Conservation (phyloP, 2,113 vertebrate species). For the Pantherophis guttatus region DNA sequence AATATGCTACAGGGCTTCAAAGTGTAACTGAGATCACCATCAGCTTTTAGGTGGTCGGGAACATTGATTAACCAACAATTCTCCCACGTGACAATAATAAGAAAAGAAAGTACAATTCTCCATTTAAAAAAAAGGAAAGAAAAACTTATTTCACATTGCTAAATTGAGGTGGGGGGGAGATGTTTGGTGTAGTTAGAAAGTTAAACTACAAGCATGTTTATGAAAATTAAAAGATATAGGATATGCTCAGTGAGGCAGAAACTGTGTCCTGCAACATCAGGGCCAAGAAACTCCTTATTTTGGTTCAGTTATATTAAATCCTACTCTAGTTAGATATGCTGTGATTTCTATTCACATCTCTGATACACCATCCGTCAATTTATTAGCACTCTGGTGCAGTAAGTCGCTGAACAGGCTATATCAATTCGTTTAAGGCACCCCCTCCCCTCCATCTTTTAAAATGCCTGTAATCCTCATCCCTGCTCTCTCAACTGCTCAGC, state of each 20-base stretch:
- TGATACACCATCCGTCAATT: constrained; percentile 81
- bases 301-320: constrained; percentile 67
- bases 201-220: constrained; percentile 62
- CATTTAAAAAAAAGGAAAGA: constrained; percentile 42
- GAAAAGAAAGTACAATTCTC: constrained; percentile 23
- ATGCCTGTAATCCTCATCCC: constrained; percentile 81
- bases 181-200: constrained; percentile 56
- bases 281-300: constrained; percentile 73
- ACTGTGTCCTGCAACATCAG: constrained; percentile 69
- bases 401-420: constrained; percentile 75
- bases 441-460: constrained; percentile 63
- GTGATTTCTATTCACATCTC: constrained; percentile 69
- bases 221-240: constrained; percentile 55
- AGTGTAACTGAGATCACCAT: constrained; percentile 31
- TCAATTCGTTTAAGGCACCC: constrained; percentile 66
- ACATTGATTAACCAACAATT: constrained; percentile 38
- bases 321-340: constrained; percentile 72
- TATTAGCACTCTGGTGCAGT: constrained; percentile 78
- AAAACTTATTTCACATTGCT: constrained; percentile 46
- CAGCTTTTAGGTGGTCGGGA: constrained; percentile 28
- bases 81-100: constrained; percentile 25
- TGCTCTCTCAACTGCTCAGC: constrained; percentile 79
- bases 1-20: constrained; percentile 38
- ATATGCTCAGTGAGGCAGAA: constrained; percentile 56
- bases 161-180: constrained; percentile 1